Evolutionary conservation across 2,113 vertebrate species (phyloP).

Genomic region (Notarius lentiginosus): DNA sequence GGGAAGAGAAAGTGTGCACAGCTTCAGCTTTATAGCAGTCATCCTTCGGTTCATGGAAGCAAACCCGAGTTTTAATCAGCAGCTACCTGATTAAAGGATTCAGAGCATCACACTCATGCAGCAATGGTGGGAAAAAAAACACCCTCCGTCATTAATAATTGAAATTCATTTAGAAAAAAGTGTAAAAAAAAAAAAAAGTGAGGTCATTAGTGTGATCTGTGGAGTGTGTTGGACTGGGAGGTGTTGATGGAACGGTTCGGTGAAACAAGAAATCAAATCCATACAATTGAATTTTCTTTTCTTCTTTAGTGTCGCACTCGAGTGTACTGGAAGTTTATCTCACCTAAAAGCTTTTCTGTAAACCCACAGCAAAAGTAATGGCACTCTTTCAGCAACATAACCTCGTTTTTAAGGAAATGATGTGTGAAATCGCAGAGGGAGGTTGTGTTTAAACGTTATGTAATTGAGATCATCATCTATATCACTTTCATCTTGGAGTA

Average conservation of each 20-base stretch:
- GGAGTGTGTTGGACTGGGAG: neutral
- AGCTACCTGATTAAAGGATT: slow-evolving; percentile 77
- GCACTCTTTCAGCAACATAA: neutral
- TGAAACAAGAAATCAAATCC: neutral
- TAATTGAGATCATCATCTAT: neutral
- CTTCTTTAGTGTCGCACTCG: neutral
- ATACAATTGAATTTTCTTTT: neutral
- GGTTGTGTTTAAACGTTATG: neutral
- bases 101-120: slow-evolving; percentile 79
- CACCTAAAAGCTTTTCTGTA: neutral
- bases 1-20: slow-evolving; percentile 13
- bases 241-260: neutral
- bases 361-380: neutral
- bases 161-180: slow-evolving; percentile 71
- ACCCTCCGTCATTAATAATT: slow-evolving; percentile 76
- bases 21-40: slow-evolving; percentile 59
- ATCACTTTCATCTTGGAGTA: neutral
- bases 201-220: neutral
- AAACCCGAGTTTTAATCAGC: slow-evolving; percentile 75
- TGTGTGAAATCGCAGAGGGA: neutral
- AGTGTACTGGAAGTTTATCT: slow-evolving; percentile 4
- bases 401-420: neutral
- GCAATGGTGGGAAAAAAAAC: slow-evolving; percentile 73
- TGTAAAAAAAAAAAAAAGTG: neutral
- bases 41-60: slow-evolving; percentile 76